phyloP scores from a whole-genome alignment of 2,888 invertebrate genomes.

The Chironomus riparius region DNA sequence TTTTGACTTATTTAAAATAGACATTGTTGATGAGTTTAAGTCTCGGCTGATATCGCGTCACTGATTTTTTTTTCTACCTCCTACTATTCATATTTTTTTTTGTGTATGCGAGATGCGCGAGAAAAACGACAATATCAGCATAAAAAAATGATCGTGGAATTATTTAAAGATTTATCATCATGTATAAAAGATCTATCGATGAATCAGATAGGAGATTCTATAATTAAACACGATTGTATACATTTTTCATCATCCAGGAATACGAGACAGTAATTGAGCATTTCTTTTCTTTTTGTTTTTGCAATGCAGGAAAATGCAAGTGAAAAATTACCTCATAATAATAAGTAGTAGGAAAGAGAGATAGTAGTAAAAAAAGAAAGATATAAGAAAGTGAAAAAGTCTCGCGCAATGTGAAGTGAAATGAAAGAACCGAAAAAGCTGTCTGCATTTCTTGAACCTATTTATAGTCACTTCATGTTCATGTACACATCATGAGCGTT shows the following conservation, averaged over 20 bases:
- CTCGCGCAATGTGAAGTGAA: neutral
- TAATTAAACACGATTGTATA: no score
- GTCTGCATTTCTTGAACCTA: slow-evolving; percentile 27
- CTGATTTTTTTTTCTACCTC: neutral
- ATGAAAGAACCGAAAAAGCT: neutral
- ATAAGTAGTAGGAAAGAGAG: no score
- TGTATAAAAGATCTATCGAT: neutral
- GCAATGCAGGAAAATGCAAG: no score
- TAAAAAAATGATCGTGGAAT: neutral
- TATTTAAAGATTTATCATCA: neutral
- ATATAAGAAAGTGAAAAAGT: neutral
- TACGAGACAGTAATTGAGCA: no score
- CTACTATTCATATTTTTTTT: no score
- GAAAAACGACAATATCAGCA: no score
- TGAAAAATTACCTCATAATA: no score
- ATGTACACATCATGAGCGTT: slow-evolving; percentile 17
- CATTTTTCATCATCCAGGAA: no score
- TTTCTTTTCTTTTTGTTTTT: no score
- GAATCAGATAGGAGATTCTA: no score
- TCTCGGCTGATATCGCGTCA: slow-evolving; percentile 16
- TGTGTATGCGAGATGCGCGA: no score
- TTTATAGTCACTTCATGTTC: slow-evolving; percentile 25
- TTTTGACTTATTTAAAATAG: slow-evolving; percentile 5
- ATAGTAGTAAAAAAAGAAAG: no score
- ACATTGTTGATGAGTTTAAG: slow-evolving; percentile 10